A percentile compares a stretch with the other conserved stretches of the same genome.
These are phyloP conservation scores for Sminthurinus signatus DNA, from an alignment of 1,140 invertebrate genomes.

Conservation along the genomic window DNA sequence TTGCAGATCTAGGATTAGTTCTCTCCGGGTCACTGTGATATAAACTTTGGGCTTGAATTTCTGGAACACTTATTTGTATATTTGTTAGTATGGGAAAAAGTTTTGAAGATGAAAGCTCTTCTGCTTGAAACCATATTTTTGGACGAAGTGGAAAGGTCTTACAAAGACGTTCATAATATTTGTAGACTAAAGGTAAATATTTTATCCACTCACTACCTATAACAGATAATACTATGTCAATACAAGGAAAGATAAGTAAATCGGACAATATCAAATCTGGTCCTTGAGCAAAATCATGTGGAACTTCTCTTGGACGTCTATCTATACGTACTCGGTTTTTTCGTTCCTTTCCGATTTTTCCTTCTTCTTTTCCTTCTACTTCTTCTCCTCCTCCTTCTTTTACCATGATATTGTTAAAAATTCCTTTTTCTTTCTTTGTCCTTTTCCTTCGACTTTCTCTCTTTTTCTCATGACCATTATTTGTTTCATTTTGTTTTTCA, in stretches of 20 bases:
- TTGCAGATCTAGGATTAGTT: constrained; percentile 62
- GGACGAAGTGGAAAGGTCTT: neutral
- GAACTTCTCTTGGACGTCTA: neutral
- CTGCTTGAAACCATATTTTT: neutral
- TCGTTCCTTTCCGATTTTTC: neutral
- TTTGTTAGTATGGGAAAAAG: neutral
- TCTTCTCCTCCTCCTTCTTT: neutral
- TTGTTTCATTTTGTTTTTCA: too few species aligned
- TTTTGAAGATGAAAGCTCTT: neutral
- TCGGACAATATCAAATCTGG: constrained; percentile 75
- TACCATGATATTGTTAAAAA: neutral
- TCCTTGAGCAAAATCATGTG: constrained; percentile 68
- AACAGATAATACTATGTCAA: constrained; percentile 58
- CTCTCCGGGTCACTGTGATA: constrained; percentile 72
- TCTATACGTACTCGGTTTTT: too few species aligned
- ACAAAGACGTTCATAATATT: constrained; percentile 54
- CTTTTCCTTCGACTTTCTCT: neutral
- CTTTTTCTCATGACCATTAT: neutral
- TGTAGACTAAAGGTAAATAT: constrained; percentile 57
- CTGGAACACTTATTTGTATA: constrained; percentile 39
- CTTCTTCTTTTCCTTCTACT: neutral
- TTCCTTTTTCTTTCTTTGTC: neutral
- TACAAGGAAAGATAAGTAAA: constrained; percentile 67
- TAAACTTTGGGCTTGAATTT: constrained; percentile 56
- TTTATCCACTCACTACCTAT: constrained; percentile 41